Percentiles rank a stretch among this genome's conserved stretches.
phyloP scores from a whole-genome alignment of 2,888 invertebrate species.

The Lithosia quadra region DNA sequence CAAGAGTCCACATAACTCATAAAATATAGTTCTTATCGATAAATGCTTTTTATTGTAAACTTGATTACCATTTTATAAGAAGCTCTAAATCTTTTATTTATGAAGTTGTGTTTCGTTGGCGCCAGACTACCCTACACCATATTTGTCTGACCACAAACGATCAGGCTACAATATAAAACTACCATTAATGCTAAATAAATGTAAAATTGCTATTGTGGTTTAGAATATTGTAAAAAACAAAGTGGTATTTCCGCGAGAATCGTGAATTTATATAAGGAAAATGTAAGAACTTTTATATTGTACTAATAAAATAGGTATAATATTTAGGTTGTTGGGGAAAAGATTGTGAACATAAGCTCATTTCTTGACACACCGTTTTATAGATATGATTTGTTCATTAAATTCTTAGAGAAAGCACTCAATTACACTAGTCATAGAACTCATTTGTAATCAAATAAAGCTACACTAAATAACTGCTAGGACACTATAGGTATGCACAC shows the following conservation, averaged over 20 bases:
- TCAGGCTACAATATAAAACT: conserved; percentile 31
- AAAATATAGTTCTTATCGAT: conserved; percentile 9
- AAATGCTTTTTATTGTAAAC: conserved; percentile 8
- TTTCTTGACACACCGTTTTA: no score
- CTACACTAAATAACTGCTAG: no score
- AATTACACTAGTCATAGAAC: no score
- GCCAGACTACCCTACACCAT: conserved; percentile 35
- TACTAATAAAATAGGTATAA: conserved; percentile 13
- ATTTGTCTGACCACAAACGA: conserved; percentile 46
- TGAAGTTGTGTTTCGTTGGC: conserved; percentile 34
- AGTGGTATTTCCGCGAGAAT: conserved; percentile 23
- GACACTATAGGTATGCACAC: no score
- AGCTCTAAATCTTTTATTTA: conserved; percentile 42
- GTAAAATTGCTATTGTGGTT: conserved; percentile 21
- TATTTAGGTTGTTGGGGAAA: no score
- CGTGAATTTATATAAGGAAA: conserved; percentile 35
- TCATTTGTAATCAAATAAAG: no score
- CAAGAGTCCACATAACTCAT: neutral
- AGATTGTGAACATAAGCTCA: no score
- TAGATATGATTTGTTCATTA: no score
- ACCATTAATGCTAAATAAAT: conserved; percentile 36
- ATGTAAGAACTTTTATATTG: conserved; percentile 31
- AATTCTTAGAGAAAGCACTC: no score
- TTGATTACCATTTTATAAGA: conserved; percentile 22
- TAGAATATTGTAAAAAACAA: conserved; percentile 33